phyloP scores from a whole-genome alignment of 2,888 invertebrate species.

The Trypoxylon attenuatum region DNA sequence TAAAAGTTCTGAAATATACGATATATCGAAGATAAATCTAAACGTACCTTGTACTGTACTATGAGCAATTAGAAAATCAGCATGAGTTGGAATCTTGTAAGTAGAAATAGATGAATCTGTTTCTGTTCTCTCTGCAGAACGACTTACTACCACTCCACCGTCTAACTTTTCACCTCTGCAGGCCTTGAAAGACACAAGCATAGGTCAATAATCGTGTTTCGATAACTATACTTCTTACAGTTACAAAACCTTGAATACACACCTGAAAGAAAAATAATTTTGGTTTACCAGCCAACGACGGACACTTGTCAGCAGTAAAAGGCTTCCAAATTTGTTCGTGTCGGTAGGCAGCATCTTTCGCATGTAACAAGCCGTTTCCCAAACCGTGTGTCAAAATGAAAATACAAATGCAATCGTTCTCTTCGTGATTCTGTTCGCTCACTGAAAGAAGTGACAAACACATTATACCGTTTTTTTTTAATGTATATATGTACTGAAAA shows the following conservation, averaged over 20 bases:
- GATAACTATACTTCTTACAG: no score
- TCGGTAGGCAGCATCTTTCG: conserved; percentile 75
- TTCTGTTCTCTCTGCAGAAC: conserved; percentile 58
- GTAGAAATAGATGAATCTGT: conserved; percentile 64
- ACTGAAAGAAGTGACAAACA: conserved; percentile 24
- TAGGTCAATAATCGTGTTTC: not conserved
- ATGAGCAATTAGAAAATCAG: conserved; percentile 78
- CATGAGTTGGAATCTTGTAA: conserved; percentile 77
- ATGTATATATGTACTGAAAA: not conserved
- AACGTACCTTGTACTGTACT: conserved; percentile 77
- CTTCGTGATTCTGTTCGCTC: conserved; percentile 75
- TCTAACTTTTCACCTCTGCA: conserved; percentile 76
- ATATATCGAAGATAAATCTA: not conserved
- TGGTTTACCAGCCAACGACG: conserved; percentile 78
- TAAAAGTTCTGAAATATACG: no score
- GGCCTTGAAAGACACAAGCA: conserved; percentile 68
- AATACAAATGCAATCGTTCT: conserved; percentile 77
- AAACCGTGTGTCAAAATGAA: conserved; percentile 78
- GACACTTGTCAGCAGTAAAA: conserved; percentile 77
- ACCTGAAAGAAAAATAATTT: conserved; percentile 81
- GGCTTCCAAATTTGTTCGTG: conserved; percentile 76
- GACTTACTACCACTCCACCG: conserved; percentile 68
- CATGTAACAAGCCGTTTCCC: conserved; percentile 76
- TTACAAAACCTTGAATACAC: no score
- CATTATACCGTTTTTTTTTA: no score